Conservation (phyloP, 2,797 vertebrate genomes). For the Neoniphon sammara region DNA sequence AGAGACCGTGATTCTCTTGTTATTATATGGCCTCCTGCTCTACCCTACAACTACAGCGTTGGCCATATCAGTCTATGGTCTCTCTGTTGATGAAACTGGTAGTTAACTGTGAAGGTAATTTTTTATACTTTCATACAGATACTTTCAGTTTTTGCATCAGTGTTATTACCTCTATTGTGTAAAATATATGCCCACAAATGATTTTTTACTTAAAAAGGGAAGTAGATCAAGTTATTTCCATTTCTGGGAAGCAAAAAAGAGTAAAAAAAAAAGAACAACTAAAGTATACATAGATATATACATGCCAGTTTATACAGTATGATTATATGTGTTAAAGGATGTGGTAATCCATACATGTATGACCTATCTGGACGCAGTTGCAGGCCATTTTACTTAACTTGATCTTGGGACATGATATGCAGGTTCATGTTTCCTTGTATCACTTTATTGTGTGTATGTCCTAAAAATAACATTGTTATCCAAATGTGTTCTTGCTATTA, state of each 20-base stretch:
- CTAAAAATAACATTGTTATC: slow-evolving; percentile 71
- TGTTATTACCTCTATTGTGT: slow-evolving; percentile 73
- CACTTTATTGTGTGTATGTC: slow-evolving; percentile 75
- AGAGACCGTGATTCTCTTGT: slow-evolving; percentile 55
- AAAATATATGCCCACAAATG: slow-evolving; percentile 63
- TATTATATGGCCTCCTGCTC: slow-evolving; percentile 71
- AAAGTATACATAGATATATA: slow-evolving; percentile 69
- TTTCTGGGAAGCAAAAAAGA: slow-evolving; percentile 66
- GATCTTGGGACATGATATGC: slow-evolving; percentile 50
- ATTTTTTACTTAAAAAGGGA: slow-evolving; percentile 73
- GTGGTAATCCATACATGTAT: slow-evolving; percentile 57
- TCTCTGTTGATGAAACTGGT: slow-evolving; percentile 59
- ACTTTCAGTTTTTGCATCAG: slow-evolving; percentile 70
- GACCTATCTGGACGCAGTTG: slow-evolving; percentile 55
- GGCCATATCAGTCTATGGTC: slow-evolving; percentile 54
- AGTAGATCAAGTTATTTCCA: slow-evolving; percentile 53
- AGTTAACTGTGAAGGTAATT: slow-evolving; percentile 72
- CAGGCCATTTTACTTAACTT: slow-evolving; percentile 51
- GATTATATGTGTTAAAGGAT: slow-evolving; percentile 68
- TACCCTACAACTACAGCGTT: slow-evolving; percentile 68
- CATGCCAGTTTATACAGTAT: slow-evolving; percentile 68
- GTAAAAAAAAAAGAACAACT: slow-evolving; percentile 62
- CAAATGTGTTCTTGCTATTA: slow-evolving; percentile 77
- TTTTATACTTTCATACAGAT: slow-evolving; percentile 80
- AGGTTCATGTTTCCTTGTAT: slow-evolving; percentile 68